phyloP scores from a whole-genome alignment of 2,113 vertebrate genomes.

The Dolichallabes microphthalmus region DNA sequence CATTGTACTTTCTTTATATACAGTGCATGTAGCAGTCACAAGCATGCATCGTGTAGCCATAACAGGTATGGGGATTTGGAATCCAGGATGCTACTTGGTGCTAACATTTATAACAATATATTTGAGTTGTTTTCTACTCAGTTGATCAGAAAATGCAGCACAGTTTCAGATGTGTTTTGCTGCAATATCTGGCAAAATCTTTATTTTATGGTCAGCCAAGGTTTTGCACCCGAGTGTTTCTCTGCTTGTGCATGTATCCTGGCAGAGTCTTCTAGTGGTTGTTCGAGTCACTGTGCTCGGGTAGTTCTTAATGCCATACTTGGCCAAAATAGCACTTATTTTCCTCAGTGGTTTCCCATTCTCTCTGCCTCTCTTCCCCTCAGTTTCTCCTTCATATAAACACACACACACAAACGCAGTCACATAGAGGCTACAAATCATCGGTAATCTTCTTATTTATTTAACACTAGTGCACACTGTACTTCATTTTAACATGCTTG shows the following conservation, averaged over 20 bases:
- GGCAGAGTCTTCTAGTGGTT: neutral
- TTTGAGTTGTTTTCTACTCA: neutral
- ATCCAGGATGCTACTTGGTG: neutral
- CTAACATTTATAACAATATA: neutral
- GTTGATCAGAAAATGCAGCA: neutral
- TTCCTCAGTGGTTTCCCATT: neutral
- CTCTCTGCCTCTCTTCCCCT: neutral
- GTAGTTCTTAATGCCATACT: neutral
- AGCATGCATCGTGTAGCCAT: neutral
- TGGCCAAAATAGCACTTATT: constrained; percentile 19
- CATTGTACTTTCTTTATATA: neutral
- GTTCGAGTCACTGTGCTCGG: neutral
- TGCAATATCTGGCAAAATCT: neutral
- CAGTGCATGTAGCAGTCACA: neutral
- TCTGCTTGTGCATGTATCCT: neutral
- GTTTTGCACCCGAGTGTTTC: neutral
- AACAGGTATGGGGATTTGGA: neutral
- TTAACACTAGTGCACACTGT: constrained; percentile 11
- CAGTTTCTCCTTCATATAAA: neutral
- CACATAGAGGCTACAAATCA: constrained; percentile 8
- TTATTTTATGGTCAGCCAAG: neutral
- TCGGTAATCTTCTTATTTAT: constrained; percentile 35
- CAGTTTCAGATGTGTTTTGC: neutral
- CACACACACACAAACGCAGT: neutral
- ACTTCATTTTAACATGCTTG: constrained; percentile 15